These are phyloP conservation scores for Leptosomus discolor DNA, from an alignment of 2,113 vertebrate species.

Conservation along the genomic window DNA sequence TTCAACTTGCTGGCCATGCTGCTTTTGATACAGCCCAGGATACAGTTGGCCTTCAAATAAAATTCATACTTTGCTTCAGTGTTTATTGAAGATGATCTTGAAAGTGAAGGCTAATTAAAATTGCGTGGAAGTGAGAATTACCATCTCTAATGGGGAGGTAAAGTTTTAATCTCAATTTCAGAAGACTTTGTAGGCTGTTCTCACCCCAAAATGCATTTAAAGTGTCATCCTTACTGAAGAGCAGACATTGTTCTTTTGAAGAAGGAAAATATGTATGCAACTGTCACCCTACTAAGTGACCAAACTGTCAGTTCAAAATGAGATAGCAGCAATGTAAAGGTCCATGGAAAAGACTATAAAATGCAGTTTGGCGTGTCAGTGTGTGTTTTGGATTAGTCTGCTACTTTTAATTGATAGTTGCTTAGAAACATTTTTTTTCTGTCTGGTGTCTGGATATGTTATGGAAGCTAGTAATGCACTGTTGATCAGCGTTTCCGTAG, in stretches of 20 bases:
- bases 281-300: not conserved
- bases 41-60: not conserved
- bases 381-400: not conserved
- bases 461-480: not conserved
- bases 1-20: not conserved
- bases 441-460: not conserved
- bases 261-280: not conserved
- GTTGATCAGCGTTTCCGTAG: not conserved
- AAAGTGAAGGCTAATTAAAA: not conserved
- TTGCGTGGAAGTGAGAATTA: not conserved
- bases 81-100: not conserved
- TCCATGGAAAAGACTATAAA: not conserved
- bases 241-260: not conserved
- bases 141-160: not conserved
- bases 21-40: not conserved
- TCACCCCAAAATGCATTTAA: not conserved
- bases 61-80: not conserved
- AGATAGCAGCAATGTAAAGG: not conserved
- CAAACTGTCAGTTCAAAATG: not conserved
- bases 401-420: not conserved
- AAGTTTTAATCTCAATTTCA: not conserved
- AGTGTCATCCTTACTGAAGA: not conserved
- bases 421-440: not conserved
- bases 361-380: not conserved
- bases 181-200: not conserved